These are phyloP conservation scores for Eospalax fontanierii DNA, from an alignment of 2,797 vertebrate species.

Conservation along the genomic window DNA sequence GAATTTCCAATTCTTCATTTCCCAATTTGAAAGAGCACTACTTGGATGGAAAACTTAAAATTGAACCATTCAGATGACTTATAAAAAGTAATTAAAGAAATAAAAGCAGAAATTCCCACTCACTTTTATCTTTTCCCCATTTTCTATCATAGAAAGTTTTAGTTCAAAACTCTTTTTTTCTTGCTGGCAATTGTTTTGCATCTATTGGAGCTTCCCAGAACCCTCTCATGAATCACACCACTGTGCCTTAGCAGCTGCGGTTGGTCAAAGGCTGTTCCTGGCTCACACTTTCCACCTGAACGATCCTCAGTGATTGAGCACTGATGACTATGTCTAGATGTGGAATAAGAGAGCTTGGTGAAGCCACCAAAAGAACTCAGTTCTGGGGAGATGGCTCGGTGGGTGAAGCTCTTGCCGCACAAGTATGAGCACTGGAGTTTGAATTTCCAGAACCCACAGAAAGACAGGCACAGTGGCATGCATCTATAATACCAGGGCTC, in stretches of 20 bases:
- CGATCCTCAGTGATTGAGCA: background rate
- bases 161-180: background rate
- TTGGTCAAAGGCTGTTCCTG: background rate
- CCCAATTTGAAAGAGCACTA: conserved; percentile 37
- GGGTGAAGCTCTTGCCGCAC: background rate
- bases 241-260: background rate
- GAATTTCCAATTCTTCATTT: conserved; percentile 47
- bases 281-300: background rate
- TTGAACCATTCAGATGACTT: conserved; percentile 17
- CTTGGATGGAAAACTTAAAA: conserved; percentile 34
- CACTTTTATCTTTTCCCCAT: background rate
- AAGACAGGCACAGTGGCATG: too few relatives aligned
- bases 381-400: background rate
- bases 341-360: background rate
- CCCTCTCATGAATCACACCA: background rate
- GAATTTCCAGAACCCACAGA: background rate
- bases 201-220: background rate
- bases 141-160: conserved; percentile 20
- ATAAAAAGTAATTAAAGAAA: conserved; percentile 43
- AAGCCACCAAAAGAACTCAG: background rate
- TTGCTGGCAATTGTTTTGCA: background rate
- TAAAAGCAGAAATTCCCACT: conserved; percentile 39
- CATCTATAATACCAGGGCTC: background rate
- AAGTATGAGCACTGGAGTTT: background rate
- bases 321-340: background rate